These are phyloP conservation scores for Nasua narica DNA, from an alignment of 2,797 vertebrate genomes.

Conservation along the genomic window DNA sequence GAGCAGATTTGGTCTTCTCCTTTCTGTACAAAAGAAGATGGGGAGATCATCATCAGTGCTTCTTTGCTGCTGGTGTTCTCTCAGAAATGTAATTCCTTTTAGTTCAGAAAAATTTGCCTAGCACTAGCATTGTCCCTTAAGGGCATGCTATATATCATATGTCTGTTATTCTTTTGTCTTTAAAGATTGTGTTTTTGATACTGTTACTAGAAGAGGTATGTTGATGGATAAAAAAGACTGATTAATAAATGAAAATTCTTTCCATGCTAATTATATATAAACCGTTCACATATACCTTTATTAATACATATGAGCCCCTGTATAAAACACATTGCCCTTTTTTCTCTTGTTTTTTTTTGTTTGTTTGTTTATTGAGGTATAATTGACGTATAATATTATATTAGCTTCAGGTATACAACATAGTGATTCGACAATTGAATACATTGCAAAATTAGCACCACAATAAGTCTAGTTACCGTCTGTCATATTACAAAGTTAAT, in stretches of 20 bases:
- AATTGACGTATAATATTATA: neutral
- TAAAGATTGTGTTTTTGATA: conserved; percentile 10
- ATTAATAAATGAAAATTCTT: conserved; percentile 21
- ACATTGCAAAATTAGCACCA: neutral
- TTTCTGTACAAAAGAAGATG: neutral
- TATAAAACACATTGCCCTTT: neutral
- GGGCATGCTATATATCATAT: neutral
- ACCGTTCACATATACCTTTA: neutral
- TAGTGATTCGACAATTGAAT: neutral
- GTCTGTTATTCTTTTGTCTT: conserved; percentile 10
- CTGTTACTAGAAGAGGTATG: neutral
- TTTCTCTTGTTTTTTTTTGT: neutral
- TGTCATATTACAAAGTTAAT: neutral
- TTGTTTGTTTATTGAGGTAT: neutral
- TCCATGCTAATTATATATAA: neutral
- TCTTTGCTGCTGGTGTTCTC: neutral
- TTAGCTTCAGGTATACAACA: neutral
- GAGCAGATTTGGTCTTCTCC: neutral
- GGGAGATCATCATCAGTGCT: neutral
- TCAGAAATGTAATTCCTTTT: conserved; percentile 30
- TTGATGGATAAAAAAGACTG: neutral
- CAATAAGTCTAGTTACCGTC: neutral
- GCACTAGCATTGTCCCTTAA: neutral
- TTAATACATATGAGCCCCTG: neutral
- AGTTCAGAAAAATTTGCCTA: conserved; percentile 9